Percentiles rank a stretch among this genome's conserved stretches.
Conservation (phyloP, 2,888 invertebrate genomes). For the Thecophora atra region DNA sequence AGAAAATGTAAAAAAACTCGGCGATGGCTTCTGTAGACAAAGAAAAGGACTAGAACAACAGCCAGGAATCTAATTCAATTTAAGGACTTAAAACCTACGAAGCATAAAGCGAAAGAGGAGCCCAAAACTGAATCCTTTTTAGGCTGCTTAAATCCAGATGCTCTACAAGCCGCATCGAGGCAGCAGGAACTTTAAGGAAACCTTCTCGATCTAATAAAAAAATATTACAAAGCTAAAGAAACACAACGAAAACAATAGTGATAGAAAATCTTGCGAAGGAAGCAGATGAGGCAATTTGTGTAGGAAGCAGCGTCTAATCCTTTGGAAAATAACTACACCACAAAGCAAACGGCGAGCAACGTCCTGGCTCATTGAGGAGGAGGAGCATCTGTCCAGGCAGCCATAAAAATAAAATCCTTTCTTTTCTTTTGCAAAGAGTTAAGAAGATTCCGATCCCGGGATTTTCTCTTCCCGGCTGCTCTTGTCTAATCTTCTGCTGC, state of each 20-base stretch:
- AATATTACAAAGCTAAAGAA: background rate
- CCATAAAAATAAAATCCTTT: conserved; percentile 10
- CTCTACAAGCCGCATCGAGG: background rate
- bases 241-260: background rate
- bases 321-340: background rate
- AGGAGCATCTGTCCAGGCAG: background rate
- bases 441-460: conserved; percentile 5
- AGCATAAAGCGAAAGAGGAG: background rate
- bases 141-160: conserved; percentile 6
- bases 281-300: background rate
- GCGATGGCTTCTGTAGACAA: background rate
- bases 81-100: conserved; percentile 1
- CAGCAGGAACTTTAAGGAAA: background rate
- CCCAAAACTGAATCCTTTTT: background rate
- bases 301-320: conserved; percentile 13
- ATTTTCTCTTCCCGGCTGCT: background rate
- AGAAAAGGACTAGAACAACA: background rate
- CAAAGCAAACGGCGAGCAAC: background rate
- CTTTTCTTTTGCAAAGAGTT: background rate
- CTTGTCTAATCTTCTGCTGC: background rate
- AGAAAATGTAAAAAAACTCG: background rate
- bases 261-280: background rate
- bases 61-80: conserved; percentile 12
- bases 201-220: background rate
- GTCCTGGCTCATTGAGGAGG: background rate